phyloP scores from a whole-genome alignment of 2,888 invertebrate genomes.

The Catocala nupta region DNA sequence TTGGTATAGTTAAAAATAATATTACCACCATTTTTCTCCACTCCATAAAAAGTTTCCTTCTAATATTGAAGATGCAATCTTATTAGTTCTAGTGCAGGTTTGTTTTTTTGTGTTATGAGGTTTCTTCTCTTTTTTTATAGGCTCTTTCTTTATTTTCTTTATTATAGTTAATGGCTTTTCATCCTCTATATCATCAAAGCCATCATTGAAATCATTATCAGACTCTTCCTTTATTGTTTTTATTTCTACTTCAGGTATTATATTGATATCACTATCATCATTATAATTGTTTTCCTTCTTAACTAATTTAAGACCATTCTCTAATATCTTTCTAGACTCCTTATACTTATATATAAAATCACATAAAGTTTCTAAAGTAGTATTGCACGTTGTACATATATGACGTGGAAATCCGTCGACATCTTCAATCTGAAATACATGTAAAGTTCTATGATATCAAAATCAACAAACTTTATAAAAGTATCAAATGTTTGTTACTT shows the following conservation, averaged over 20 bases:
- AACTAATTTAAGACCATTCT: conserved; percentile 59
- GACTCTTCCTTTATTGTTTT: conserved; percentile 62
- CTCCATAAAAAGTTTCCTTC: conserved; percentile 79
- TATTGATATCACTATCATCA: conserved; percentile 30
- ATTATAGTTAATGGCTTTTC: conserved; percentile 50
- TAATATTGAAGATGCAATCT: conserved; percentile 74
- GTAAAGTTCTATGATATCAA: neutral
- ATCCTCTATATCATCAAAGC: conserved; percentile 50
- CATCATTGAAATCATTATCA: conserved; percentile 47
- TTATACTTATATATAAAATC: conserved; percentile 73
- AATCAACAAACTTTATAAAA: conserved; percentile 6
- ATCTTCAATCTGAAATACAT: conserved; percentile 73
- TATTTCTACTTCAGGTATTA: conserved; percentile 52
- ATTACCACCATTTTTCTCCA: conserved; percentile 80
- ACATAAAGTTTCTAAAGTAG: conserved; percentile 62
- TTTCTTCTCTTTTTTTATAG: conserved; percentile 41
- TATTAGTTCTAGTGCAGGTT: conserved; percentile 57
- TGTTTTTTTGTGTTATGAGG: conserved; percentile 35
- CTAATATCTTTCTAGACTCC: conserved; percentile 65
- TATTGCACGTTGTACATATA: conserved; percentile 71
- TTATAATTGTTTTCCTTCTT: conserved; percentile 60
- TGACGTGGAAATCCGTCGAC: conserved; percentile 72
- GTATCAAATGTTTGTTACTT: conserved; percentile 56
- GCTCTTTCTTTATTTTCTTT: conserved; percentile 43
- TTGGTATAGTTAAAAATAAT: conserved; percentile 16